Conservation (phyloP, 2,797 vertebrate genomes). For the Girardinus metallicus region DNA sequence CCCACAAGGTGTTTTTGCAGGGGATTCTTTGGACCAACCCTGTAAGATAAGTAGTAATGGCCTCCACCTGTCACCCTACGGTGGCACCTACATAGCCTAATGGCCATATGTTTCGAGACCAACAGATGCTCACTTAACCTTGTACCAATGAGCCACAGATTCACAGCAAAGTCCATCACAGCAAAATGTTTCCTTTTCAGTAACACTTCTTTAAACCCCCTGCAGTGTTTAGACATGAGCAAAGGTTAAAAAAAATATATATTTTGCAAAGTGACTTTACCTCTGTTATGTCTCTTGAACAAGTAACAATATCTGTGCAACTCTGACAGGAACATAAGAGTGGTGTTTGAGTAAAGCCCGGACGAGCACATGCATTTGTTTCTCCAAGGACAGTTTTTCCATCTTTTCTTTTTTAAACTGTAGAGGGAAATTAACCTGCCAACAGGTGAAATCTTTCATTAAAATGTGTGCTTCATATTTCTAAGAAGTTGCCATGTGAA, state of each 20-base stretch:
- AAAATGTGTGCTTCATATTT: background rate
- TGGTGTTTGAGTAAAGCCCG: background rate
- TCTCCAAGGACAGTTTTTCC: constrained; percentile 16
- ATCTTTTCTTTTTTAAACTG: background rate
- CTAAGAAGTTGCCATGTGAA: background rate
- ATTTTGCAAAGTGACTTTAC: background rate
- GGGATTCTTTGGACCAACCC: constrained; percentile 39
- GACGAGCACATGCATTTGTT: background rate
- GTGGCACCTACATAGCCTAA: constrained; percentile 51
- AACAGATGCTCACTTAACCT: constrained; percentile 74
- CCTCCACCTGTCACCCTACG: constrained; percentile 44
- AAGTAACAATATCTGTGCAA: background rate
- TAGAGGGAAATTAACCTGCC: background rate
- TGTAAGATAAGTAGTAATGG: constrained; percentile 60
- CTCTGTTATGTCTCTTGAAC: background rate
- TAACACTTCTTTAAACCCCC: constrained; percentile 18
- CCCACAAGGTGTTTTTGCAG: constrained; percentile 16
- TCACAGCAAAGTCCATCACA: constrained; percentile 49
- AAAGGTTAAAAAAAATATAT: background rate
- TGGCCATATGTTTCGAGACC: constrained; percentile 70
- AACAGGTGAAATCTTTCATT: background rate
- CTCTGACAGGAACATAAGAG: background rate
- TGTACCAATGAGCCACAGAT: constrained; percentile 47
- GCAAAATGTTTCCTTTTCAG: constrained; percentile 47
- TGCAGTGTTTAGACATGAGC: constrained; percentile 3